Percentiles rank a stretch among this genome's conserved stretches.
Conservation (phyloP, 2,113 vertebrate species). For the Meriones unguiculatus region DNA sequence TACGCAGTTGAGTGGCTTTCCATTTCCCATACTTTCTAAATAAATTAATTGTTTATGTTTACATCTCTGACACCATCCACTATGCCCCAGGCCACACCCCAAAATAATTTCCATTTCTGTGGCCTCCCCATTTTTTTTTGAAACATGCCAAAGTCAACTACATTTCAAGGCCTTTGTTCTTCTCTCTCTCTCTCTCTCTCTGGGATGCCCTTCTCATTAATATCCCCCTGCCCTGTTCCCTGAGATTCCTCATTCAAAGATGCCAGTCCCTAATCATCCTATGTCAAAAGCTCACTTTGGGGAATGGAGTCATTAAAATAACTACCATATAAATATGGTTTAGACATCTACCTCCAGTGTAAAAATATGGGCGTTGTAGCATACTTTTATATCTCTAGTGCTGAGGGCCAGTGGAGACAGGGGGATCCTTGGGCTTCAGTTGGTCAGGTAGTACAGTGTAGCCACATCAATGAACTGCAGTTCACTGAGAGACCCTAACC, state of each 20-base stretch:
- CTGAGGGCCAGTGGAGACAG: not conserved
- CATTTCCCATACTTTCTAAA: not conserved
- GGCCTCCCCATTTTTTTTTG: not conserved
- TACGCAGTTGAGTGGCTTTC: not conserved
- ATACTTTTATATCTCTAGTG: not conserved
- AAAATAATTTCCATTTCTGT: not conserved
- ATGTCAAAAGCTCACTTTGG: not conserved
- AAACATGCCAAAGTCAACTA: not conserved
- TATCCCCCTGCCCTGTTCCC: not conserved
- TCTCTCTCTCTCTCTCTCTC: not conserved
- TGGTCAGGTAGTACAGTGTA: too few relatives aligned
- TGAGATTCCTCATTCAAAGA: not conserved
- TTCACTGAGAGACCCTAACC: not conserved
- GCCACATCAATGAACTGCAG: not conserved
- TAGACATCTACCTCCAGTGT: not conserved
- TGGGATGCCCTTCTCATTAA: not conserved
- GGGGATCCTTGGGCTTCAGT: not conserved
- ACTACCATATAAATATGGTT: not conserved
- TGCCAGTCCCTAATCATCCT: not conserved
- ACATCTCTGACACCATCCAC: slow-evolving; percentile 1
- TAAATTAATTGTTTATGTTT: slow-evolving; percentile 30
- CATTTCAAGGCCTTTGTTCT: not conserved
- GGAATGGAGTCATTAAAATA: not conserved
- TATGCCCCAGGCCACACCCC: not conserved
- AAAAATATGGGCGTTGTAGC: not conserved